Percentiles rank a stretch among this genome's conserved stretches.
phyloP scores from a whole-genome alignment of 2,888 invertebrate genomes.

The Dinocampus coccinellae region DNA sequence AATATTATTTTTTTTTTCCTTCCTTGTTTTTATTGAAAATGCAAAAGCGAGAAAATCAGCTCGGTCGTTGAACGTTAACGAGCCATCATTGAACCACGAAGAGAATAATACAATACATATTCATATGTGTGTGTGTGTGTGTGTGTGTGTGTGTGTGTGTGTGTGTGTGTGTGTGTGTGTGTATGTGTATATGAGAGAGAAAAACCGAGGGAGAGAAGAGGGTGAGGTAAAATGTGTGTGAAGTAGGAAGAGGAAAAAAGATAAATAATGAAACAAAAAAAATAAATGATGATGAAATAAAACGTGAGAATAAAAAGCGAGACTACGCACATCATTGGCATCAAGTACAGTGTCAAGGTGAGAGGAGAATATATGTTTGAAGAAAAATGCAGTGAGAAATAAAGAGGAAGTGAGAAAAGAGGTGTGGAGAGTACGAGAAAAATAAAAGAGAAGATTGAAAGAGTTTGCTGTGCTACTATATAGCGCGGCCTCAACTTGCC shows the following conservation, averaged over 20 bases:
- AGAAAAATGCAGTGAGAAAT: constrained; percentile 8
- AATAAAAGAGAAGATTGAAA: constrained; percentile 45
- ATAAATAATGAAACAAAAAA: constrained; percentile 1
- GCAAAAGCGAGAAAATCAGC: constrained; percentile 31
- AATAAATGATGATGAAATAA: neutral
- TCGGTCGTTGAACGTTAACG: constrained; percentile 43
- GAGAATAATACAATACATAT: constrained; percentile 15
- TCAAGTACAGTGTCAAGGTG: constrained; percentile 14
- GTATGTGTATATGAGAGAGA: no score
- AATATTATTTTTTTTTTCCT: neutral
- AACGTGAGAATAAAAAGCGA: constrained; percentile 18
- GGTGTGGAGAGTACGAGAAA: constrained; percentile 28
- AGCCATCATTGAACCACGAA: constrained; percentile 46
- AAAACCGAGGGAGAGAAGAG: constrained; percentile 23
- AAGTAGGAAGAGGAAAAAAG: constrained; percentile 22
- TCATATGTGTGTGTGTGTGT: no score
- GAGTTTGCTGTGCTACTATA: constrained; percentile 60
- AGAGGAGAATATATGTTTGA: constrained; percentile 2
- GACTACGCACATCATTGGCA: neutral
- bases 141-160: no score
- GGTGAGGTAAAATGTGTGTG: constrained; percentile 4
- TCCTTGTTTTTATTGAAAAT: neutral
- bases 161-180: no score
- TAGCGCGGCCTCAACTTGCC: constrained; percentile 57
- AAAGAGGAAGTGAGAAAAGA: constrained; percentile 30